A percentile compares a stretch with the other conserved stretches of the same genome.
phyloP scores from a whole-genome alignment of 2,888 invertebrate genomes.

The Nomada hirtipes region DNA sequence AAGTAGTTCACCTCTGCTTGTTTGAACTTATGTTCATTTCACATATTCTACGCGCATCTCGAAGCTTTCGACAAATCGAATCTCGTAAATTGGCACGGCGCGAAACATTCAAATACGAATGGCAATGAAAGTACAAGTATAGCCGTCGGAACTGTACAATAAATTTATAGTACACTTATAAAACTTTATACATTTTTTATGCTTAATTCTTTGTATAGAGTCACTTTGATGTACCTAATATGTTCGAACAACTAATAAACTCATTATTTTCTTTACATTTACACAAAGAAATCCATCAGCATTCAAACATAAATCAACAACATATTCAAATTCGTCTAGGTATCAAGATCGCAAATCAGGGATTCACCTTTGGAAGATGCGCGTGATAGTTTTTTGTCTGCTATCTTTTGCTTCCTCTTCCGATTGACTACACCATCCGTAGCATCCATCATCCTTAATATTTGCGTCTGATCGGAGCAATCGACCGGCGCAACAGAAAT shows the following conservation, averaged over 20 bases:
- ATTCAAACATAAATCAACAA: neutral
- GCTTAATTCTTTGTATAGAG: slow-evolving; percentile 4
- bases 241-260: slow-evolving; percentile 25
- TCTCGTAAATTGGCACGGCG: neutral
- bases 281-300: neutral
- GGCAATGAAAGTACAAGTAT: neutral
- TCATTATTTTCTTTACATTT: slow-evolving; percentile 8
- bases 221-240: slow-evolving; percentile 25
- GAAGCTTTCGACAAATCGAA: slow-evolving; percentile 14
- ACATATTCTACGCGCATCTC: neutral
- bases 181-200: slow-evolving; percentile 6
- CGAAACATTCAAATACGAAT: slow-evolving; percentile 1
- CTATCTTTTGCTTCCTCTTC: slow-evolving; percentile 60
- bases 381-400: slow-evolving; percentile 62
- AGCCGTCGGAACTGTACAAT: neutral
- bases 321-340: neutral
- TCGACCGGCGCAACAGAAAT: slow-evolving; percentile 97
- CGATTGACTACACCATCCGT: slow-evolving; percentile 91
- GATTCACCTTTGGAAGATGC: slow-evolving; percentile 82
- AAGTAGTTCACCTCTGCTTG: neutral
- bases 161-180: slow-evolving; percentile 10
- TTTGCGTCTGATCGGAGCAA: slow-evolving; percentile 95
- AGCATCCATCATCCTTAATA: slow-evolving; percentile 98
- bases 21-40: slow-evolving; percentile 16
- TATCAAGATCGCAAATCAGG: slow-evolving; percentile 74